Evolutionary conservation across 2,113 vertebrate genomes (phyloP).

Genomic region (Phylloscopus trochilus): DNA sequence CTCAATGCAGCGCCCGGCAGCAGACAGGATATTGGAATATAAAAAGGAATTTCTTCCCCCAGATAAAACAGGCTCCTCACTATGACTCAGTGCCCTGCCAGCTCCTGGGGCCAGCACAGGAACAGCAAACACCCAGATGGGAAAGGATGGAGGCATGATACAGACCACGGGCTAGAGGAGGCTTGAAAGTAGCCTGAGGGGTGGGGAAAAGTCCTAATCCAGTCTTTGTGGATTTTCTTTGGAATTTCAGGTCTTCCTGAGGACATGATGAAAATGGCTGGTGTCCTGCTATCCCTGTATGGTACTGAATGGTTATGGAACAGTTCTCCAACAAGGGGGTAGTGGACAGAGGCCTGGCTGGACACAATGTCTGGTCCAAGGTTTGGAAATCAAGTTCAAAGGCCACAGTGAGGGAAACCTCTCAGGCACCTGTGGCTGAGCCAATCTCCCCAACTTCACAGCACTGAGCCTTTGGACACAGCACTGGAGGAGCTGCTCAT

Average conservation of each 20-base stretch:
- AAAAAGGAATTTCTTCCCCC: background rate
- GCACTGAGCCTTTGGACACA: background rate
- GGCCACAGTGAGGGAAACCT: background rate
- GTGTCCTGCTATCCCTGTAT: background rate
- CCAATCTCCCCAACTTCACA: accelerated
- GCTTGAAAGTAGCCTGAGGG: background rate
- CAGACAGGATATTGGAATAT: background rate
- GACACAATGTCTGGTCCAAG: background rate
- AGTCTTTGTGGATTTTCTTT: background rate
- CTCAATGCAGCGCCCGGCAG: accelerated
- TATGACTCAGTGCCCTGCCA: background rate
- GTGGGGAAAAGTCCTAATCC: background rate
- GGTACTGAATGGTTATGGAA: background rate
- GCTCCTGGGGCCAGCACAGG: background rate
- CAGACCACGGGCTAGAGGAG: background rate
- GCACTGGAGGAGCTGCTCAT: background rate
- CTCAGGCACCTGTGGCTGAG: background rate
- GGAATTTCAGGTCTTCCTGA: background rate
- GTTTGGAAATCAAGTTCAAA: background rate
- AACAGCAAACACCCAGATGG: background rate
- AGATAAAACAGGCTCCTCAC: background rate
- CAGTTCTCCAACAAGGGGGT: background rate
- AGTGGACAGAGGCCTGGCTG: background rate
- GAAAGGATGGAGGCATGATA: background rate
- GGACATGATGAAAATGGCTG: background rate